Evolutionary conservation across 2,797 vertebrate species (phyloP), one percentile per base, ranked within the genome.

Genomic region (Falco columbarius): DNA sequence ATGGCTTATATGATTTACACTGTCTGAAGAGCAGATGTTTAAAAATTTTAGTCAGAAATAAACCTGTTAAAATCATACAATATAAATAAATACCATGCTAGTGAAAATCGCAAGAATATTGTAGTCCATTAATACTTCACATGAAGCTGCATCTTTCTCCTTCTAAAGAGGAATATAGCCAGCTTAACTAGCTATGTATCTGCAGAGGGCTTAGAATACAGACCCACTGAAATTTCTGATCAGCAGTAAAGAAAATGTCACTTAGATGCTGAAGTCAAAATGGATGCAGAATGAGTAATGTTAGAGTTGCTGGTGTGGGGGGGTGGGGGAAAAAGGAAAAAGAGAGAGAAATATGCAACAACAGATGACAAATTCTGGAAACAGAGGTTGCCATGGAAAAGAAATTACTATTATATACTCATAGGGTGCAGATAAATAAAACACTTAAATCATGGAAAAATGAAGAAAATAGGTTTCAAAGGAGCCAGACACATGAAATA

Each of bases 301-400:
- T 51, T 76, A 88, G 59, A 86, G 58, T 36, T 96, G 87, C 70
- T 89, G 67, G 9, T 4, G n/a, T 55, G 46, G 29, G 18, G 29
- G 10, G 17, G 29, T 9, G 27, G 16, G 12, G 12, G 1, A 9
- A 7, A 14, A 22, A 21, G 29, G 7, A 10, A 5, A 26, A 6
- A 90, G 30, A 52, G 34, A 96, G 2, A 92, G 14, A 96, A 89
- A 89, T 49, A 96, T 74, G 81, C 93, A 96, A 96, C 71, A 96
- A 81, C 96, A 98, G 96, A 98, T 97, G 98, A 97, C 52, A 97
- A 96, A 94, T 96, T 83, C 94, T 94, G 86, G 81, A 95, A 97
- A 94, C 66, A 93, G 91, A 34, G 59, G 95, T 98, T 98, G 96
- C 95, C 93, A 97, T 96, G 96, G 95, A 96, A 97, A 90, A 96